Percentiles rank a stretch among this genome's conserved stretches.
phyloP scores from a whole-genome alignment of 1,140 invertebrate genomes.

The Archivesica marissinica region DNA sequence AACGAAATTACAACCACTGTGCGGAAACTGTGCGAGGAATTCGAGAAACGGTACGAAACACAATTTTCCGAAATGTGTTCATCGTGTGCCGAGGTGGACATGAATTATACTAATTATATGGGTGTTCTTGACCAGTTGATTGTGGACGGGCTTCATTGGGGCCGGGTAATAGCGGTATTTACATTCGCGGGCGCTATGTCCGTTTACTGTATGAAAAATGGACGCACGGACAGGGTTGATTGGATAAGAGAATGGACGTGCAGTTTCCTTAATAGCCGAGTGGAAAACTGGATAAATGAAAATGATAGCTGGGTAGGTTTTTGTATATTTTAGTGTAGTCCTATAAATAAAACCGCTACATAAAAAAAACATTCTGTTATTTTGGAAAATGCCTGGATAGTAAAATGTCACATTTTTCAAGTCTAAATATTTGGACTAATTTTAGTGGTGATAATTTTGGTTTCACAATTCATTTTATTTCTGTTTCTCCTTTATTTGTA shows the following conservation, averaged over 20 bases:
- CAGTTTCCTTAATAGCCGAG: not conserved
- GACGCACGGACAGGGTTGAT: not conserved
- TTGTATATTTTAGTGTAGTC: too few relatives aligned
- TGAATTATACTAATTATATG: constrained; percentile 14
- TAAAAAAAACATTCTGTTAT: too few relatives aligned
- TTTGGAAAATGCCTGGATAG: too few relatives aligned
- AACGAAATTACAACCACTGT: constrained; percentile 36
- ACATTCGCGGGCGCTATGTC: constrained; percentile 45
- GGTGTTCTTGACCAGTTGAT: constrained; percentile 21
- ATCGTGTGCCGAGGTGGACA: constrained; percentile 6
- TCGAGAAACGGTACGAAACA: constrained; percentile 29
- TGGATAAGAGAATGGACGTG: constrained; percentile 50
- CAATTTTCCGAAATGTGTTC: constrained; percentile 32
- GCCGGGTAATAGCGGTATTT: constrained; percentile 46
- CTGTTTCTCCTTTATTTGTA: too few relatives aligned
- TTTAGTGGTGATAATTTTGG: too few relatives aligned
- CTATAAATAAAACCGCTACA: too few relatives aligned
- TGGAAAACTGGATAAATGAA: constrained; percentile 44
- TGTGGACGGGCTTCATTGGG: constrained; percentile 32
- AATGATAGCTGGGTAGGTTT: constrained; percentile 31
- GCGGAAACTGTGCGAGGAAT: constrained; percentile 31
- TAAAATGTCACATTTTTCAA: too few relatives aligned
- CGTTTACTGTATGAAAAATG: constrained; percentile 19
- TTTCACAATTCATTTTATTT: too few relatives aligned
- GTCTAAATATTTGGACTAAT: too few relatives aligned